These are phyloP conservation scores for Ceratina japonica DNA, from an alignment of 1,140 invertebrate species.

Conservation along the genomic window DNA sequence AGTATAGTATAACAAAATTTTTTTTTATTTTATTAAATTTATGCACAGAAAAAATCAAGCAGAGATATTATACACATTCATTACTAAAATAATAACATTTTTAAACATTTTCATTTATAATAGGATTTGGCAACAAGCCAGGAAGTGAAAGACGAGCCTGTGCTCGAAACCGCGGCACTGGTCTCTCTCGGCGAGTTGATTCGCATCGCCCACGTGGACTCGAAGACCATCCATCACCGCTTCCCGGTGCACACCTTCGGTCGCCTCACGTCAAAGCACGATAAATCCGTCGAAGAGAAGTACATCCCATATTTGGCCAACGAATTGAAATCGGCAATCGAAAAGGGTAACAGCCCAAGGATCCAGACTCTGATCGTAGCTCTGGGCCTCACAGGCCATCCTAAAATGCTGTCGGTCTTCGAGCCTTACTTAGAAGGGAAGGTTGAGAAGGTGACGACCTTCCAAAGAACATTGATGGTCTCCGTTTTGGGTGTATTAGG, in stretches of 20 bases:
- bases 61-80: too few relatives aligned
- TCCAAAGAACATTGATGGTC: constrained; percentile 83
- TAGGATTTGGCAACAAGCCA: constrained; percentile 77
- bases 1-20: too few relatives aligned
- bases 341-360: constrained; percentile 78
- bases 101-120: constrained; percentile 18
- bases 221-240: constrained; percentile 79
- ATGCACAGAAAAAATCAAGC: too few relatives aligned
- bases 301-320: constrained; percentile 82
- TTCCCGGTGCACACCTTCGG: constrained; percentile 84
- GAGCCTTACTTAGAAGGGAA: constrained; percentile 85
- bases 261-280: constrained; percentile 76
- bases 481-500: constrained; percentile 79
- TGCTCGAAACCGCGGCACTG: constrained; percentile 80
- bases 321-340: constrained; percentile 79
- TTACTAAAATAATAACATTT: background rate
- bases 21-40: too few relatives aligned
- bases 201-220: constrained; percentile 81
- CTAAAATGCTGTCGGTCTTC: constrained; percentile 81
- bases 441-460: constrained; percentile 79
- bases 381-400: constrained; percentile 83
- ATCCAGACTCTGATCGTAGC: constrained; percentile 82
- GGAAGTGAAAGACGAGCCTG: constrained; percentile 76
- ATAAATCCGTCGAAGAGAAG: constrained; percentile 78
- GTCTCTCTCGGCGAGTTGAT: constrained; percentile 82